Evolutionary conservation across 2,888 invertebrate genomes (phyloP).

Genomic region (Spodoptera picta): DNA sequence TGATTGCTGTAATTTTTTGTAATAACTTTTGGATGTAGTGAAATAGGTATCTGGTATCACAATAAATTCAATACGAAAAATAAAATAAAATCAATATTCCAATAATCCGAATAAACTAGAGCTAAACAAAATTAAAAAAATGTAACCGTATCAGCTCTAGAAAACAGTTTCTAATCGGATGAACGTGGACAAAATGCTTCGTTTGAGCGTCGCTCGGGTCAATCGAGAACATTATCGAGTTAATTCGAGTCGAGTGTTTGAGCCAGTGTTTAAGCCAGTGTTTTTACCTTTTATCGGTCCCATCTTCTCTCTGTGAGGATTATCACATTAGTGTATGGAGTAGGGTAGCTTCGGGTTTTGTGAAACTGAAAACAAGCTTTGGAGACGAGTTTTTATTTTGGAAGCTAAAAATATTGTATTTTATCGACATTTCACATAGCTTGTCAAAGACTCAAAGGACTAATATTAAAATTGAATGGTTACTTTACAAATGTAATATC

Average conservation of each 20-base stretch:
- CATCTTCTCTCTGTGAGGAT: neutral
- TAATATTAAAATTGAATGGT: slow-evolving; percentile 11
- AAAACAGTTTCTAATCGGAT: slow-evolving; percentile 1
- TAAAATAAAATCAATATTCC: no score
- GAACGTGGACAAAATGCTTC: slow-evolving; percentile 12
- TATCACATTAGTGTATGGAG: slow-evolving; percentile 9
- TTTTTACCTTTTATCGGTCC: slow-evolving; percentile 14
- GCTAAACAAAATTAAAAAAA: neutral
- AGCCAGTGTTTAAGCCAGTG: slow-evolving; percentile 5
- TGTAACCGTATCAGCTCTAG: neutral
- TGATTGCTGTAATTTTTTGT: no score
- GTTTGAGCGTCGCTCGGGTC: slow-evolving; percentile 23
- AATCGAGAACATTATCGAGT: slow-evolving; percentile 19
- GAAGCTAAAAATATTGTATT: no score
- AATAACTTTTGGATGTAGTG: no score
- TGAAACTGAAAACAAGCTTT: neutral
- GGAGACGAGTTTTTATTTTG: no score
- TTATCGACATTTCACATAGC: neutral
- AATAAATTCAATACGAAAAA: no score
- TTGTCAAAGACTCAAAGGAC: slow-evolving; percentile 8
- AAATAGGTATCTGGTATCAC: no score
- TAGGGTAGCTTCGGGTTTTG: neutral
- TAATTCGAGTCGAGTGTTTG: slow-evolving; percentile 22
- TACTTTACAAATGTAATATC: slow-evolving; percentile 26
- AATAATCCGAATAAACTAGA: no score